A percentile compares a stretch with the other conserved stretches of the same genome.
Evolutionary conservation across 2,113 vertebrate species (phyloP).

Genomic region (Equus quagga): DNA sequence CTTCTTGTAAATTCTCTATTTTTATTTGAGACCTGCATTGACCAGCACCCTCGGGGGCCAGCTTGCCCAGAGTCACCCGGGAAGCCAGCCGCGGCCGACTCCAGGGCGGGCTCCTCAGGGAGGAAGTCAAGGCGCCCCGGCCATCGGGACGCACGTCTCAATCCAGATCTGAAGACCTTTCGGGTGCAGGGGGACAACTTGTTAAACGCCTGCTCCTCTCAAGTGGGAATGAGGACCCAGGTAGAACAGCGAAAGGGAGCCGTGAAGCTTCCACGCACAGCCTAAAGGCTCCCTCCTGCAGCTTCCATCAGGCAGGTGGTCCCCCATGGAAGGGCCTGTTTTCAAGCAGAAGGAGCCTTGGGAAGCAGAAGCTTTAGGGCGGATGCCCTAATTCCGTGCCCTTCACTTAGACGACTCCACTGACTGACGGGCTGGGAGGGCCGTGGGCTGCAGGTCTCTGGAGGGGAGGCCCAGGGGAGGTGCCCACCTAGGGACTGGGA

Average conservation of each 20-base stretch:
- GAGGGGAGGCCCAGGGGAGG: accelerated
- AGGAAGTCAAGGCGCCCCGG: too few species aligned
- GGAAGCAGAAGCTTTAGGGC: background rate
- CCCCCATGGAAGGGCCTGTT: background rate
- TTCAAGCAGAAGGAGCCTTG: background rate
- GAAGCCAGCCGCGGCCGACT: background rate
- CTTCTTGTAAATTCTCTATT: background rate
- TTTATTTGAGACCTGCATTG: background rate
- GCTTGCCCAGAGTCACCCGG: background rate
- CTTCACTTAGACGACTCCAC: background rate
- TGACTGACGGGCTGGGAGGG: too few species aligned
- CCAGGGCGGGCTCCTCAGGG: background rate
- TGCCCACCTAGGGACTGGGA: background rate
- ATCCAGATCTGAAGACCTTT: background rate
- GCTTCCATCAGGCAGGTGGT: background rate
- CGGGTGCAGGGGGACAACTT: background rate
- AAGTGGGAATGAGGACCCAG: background rate
- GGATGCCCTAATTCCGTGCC: background rate
- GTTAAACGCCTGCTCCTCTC: background rate
- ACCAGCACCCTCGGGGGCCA: background rate
- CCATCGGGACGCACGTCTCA: accelerated
- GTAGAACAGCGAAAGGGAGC: background rate
- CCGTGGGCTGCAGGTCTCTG: too few species aligned
- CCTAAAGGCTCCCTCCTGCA: background rate
- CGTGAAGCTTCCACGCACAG: background rate